Base-by-base conservation (phyloP, 2,113 vertebrate species). In the Upupa epops region DNA sequence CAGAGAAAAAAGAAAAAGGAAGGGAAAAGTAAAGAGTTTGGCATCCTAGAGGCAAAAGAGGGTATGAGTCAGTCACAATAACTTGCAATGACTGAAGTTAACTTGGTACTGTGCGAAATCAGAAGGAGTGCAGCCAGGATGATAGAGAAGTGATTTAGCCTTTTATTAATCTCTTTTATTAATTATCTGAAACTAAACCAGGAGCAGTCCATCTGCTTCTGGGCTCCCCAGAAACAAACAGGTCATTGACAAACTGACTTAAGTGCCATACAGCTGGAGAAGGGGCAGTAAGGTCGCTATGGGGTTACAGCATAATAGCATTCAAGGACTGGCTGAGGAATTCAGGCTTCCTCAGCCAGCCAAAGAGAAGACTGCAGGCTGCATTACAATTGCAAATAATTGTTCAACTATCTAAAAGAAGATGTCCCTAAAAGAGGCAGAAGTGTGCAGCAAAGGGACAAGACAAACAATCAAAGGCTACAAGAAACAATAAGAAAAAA, bases 311-410 rank as follows among this genome's bases (percentile, higher is more conserved):
- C 8, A 65, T 2, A 9, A 2, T n/a, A 3, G 48, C 36, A 36
- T 1, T 84, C 19, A 46, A 14, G 31, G 60, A n/a, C 64, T 1
- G 22, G 7, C 15, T 25, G 63, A 68, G 37, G 31, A 25, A 56
- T 34, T 22, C 32, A 5, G 18, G 25, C 56, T 61, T 17, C 2
- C 31, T n/a, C 46, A 65, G 61, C 16, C 16, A 49, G 28, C 25
- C n/a, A 28, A 28, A 78, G 37, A 40, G 55, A 56, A 51, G 69
- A 34, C 36, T 1, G 1, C 0, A 6, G 42, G 21, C 37, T 2
- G 4, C 0, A 4, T 13, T 18, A 9, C 12, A 31, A 5, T 0
- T 11, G 40, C 51, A 56, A 11, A 25, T 17, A 42, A 1, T 37
- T 3, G 1, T 17, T n/a, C 52, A 48, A 1, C 55, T 32, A 3